Evolutionary conservation across 1,140 invertebrate species (phyloP).

Genomic region (Delia radicum): DNA sequence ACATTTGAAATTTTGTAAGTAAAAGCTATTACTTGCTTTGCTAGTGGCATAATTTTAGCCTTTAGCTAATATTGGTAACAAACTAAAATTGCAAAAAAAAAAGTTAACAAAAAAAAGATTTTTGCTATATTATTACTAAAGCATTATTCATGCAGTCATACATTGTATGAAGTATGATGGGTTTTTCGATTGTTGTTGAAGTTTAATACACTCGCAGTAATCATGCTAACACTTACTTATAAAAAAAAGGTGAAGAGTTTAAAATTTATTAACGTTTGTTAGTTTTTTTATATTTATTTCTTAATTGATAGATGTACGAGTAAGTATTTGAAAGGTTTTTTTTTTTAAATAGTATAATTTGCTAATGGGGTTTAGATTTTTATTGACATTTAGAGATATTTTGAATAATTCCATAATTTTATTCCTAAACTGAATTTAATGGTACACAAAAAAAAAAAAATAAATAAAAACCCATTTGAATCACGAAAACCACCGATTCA

Average conservation of each 20-base stretch:
- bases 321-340: background rate
- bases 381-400: background rate
- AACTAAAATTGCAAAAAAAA: background rate
- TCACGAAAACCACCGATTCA: too few species aligned
- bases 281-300: background rate
- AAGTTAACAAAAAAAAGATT: background rate
- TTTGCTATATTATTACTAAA: background rate
- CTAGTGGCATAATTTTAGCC: constrained; percentile 10
- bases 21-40: background rate
- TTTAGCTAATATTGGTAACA: background rate
- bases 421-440: background rate
- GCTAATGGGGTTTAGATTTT: background rate
- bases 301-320: background rate
- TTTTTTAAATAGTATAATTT: background rate
- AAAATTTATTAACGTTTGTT: background rate
- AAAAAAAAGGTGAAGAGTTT: constrained; percentile 7
- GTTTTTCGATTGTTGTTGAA: background rate
- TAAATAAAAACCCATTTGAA: too few species aligned
- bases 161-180: background rate
- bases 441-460: background rate
- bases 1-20: background rate
- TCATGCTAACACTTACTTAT: constrained; percentile 10
- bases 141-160: background rate
- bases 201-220: background rate
- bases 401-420: background rate